Evolutionary conservation across 1,140 invertebrate genomes (phyloP).

Genomic region (Caenorhabditis remanei): DNA sequence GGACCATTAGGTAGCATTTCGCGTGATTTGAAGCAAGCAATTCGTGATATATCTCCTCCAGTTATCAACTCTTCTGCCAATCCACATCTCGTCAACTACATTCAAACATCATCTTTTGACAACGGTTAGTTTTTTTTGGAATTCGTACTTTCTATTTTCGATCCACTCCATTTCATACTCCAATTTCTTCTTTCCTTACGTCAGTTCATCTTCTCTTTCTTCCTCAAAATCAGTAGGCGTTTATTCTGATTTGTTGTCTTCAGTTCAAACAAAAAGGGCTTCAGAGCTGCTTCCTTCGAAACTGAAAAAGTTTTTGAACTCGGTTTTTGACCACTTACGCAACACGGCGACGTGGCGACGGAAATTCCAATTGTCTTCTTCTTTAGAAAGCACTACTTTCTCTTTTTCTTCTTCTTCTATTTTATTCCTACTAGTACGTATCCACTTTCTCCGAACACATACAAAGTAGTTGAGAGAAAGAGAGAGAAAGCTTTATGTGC

Average conservation of each 20-base stretch:
- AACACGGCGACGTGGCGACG: conserved; percentile 21
- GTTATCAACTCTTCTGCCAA: conserved; percentile 43
- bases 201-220: neutral
- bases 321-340: conserved; percentile 51
- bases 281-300: neutral
- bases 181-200: neutral
- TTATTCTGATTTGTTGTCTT: neutral
- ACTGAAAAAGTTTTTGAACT: neutral
- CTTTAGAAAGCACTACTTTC: neutral
- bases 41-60: conserved; percentile 52
- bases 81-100: conserved; percentile 57
- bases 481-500: conserved; percentile 15
- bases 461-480: neutral
- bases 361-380: conserved; percentile 53
- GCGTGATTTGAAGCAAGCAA: conserved; percentile 43
- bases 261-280: neutral
- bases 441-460: conserved; percentile 42
- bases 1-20: conserved; percentile 41
- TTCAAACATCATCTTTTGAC: conserved; percentile 50
- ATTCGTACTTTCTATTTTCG: neutral
- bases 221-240: neutral
- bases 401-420: conserved; percentile 9
- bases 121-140: conserved; percentile 51
- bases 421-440: conserved; percentile 46
- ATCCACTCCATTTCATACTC: neutral